A percentile compares a stretch with the other conserved stretches of the same genome.
phyloP scores from a whole-genome alignment of 2,797 vertebrate genomes.

The Pangasius djambal region DNA sequence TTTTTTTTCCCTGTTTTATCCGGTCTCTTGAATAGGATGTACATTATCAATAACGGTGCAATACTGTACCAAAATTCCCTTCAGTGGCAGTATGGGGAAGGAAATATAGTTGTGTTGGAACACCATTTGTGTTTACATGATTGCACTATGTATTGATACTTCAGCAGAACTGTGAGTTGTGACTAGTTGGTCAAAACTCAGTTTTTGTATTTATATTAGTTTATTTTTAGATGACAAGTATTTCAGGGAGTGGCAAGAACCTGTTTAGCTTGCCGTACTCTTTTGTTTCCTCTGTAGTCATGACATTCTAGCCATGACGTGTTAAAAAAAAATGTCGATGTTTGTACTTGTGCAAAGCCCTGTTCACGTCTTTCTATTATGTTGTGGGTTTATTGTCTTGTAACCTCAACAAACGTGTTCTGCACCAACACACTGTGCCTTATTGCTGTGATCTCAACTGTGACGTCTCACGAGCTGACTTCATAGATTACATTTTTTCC shows the following conservation, averaged over 20 bases:
- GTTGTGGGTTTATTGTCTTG: not conserved
- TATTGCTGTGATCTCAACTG: not conserved
- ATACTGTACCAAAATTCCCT: slow-evolving; percentile 33
- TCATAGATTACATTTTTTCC: not conserved
- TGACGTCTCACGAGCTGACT: not conserved
- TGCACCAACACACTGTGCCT: slow-evolving; percentile 30
- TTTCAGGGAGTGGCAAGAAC: slow-evolving; percentile 50
- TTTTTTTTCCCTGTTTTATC: not conserved
- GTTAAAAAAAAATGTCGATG: not conserved
- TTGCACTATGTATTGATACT: slow-evolving; percentile 47
- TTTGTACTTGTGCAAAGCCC: slow-evolving; percentile 1
- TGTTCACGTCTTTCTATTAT: not conserved
- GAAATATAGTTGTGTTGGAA: slow-evolving; percentile 33
- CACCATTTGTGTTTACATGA: slow-evolving; percentile 50
- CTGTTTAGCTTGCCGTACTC: slow-evolving; percentile 15
- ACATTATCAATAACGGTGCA: slow-evolving; percentile 23
- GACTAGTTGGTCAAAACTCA: slow-evolving; percentile 3
- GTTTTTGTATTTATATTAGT: slow-evolving; percentile 45
- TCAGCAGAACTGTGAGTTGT: slow-evolving; percentile 17
- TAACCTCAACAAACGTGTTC: slow-evolving; percentile 4
- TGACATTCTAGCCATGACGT: not conserved
- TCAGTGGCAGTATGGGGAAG: slow-evolving; percentile 20
- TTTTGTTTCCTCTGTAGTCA: not conserved
- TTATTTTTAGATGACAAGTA: slow-evolving; percentile 18
- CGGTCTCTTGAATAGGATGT: not conserved